Evolutionary conservation across 2,797 vertebrate genomes (phyloP).

Genomic region (Emys orbicularis): DNA sequence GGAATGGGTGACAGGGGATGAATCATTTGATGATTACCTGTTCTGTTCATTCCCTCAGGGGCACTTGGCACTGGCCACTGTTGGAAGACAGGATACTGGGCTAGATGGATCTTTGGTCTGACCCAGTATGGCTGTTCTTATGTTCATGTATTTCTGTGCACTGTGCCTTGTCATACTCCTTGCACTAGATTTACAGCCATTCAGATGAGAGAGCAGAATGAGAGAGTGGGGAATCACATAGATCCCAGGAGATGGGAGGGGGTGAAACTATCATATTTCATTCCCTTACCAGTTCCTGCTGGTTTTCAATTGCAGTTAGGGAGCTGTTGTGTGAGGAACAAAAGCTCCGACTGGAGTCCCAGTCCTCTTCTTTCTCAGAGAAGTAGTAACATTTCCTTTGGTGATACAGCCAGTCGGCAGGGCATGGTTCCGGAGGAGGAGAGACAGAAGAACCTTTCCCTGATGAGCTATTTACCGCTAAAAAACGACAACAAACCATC

Average conservation of each 20-base stretch:
- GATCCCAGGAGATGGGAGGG: too few species aligned
- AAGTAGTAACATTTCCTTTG: constrained; percentile 72
- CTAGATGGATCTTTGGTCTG: too few species aligned
- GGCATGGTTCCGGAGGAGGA: constrained; percentile 38
- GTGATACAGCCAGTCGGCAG: constrained; percentile 66
- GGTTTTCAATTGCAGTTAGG: constrained; percentile 64
- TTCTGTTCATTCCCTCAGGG: too few species aligned
- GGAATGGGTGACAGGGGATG: too few species aligned
- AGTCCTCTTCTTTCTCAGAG: constrained; percentile 61
- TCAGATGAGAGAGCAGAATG: too few species aligned
- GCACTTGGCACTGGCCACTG: too few species aligned
- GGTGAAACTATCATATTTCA: neutral
- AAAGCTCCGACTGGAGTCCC: constrained; percentile 61
- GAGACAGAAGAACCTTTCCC: neutral
- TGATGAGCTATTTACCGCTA: neutral
- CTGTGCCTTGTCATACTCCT: neutral
- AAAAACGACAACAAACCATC: neutral
- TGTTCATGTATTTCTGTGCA: neutral
- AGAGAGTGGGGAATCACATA: too few species aligned
- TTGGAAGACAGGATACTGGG: too few species aligned
- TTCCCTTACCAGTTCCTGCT: constrained; percentile 71
- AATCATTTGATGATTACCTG: too few species aligned
- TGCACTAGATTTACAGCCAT: too few species aligned
- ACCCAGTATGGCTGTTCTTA: too few species aligned
- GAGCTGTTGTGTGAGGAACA: constrained; percentile 54